phyloP scores from a whole-genome alignment of 2,888 invertebrate species.

The Junonia oenone region DNA sequence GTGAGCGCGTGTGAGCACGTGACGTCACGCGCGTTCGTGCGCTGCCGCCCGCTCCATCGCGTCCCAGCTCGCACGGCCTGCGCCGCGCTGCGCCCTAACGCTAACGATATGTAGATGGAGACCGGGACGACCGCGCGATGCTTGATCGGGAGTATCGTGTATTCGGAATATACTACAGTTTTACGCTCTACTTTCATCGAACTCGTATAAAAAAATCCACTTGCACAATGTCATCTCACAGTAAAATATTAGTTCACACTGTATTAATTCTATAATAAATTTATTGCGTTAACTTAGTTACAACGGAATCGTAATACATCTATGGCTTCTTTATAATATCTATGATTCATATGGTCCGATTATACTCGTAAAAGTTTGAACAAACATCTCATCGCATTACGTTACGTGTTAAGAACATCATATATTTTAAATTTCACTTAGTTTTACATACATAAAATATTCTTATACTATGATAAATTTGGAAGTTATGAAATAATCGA shows the following conservation, averaged over 20 bases:
- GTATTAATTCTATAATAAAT: constrained; percentile 17
- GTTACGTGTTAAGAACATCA: constrained; percentile 11
- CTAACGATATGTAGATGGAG: background rate
- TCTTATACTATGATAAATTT: constrained; percentile 12
- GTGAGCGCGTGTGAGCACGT: background rate
- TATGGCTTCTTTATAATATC: constrained; percentile 19
- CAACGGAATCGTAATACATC: constrained; percentile 18
- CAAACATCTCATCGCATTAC: constrained; percentile 13
- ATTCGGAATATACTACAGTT: constrained; percentile 5
- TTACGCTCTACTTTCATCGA: constrained; percentile 1
- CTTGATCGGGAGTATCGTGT: constrained; percentile 14
- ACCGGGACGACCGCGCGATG: constrained; percentile 11
- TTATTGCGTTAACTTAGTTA: constrained; percentile 16
- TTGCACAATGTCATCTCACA: constrained; percentile 1
- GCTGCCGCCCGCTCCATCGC: background rate
- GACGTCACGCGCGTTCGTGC: background rate
- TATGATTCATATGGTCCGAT: constrained; percentile 27
- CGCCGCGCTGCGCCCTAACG: background rate
- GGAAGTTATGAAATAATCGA: constrained; percentile 5
- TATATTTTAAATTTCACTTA: constrained; percentile 16
- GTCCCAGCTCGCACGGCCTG: constrained; percentile 1
- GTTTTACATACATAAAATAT: constrained; percentile 12
- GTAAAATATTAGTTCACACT: constrained; percentile 16
- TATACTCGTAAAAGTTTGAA: constrained; percentile 16
- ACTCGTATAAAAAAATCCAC: constrained; percentile 6